Evolutionary conservation across 30 jellyfish, hydroid and myxozoan genomes (phyloP), one percentile per base, ranked within the genome.

Genomic region (Nemopilema nomurai): DNA sequence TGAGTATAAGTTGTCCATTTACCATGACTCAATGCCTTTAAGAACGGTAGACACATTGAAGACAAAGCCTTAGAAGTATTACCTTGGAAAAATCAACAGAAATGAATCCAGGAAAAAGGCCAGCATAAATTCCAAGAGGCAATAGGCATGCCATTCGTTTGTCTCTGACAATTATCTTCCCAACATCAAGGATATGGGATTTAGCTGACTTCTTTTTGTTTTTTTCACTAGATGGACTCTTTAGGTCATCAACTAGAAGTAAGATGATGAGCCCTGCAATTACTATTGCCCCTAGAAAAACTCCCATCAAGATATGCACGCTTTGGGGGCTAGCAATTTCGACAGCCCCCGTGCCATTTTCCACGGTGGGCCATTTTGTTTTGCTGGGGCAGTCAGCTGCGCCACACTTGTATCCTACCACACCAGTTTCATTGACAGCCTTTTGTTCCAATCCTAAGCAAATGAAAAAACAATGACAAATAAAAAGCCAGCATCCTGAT

Each of bases 321-420:
- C 92, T 84, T 74, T 74, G 74, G 16, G 28, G 87, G 28, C 77
- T 78, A n/a, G 87, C 79, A 25, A 41, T 69, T 20, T 41, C 62
- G 20, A 29, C 22, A 1, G 50, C 51, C 1, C 28, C 31, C 65
- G 80, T 64, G 63, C 49, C 72, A 20, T 62, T 70, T 0, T 32
- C 72, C 1, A 50, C 28, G n/a, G 87, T 0, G 19, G 75, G 22
- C n/a, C 23, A 30, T 0, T 22, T 28, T 3, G 3, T 22, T 9
- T 62, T 49, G 57, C 80, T 62, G 13, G 92, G 92, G 50, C 92
- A 84, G 73, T 84, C 92, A 9, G 28, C 50, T 28, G 82, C 86
- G 1, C 92, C 92, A 84, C 92, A 84, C 18, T 20, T 75, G 49
- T 27, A 53, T 8, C 21, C 31, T 16, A 17, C 71, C n/a, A 16